Conservation (phyloP, 2,113 vertebrate species). For the Holacanthus passer region DNA sequence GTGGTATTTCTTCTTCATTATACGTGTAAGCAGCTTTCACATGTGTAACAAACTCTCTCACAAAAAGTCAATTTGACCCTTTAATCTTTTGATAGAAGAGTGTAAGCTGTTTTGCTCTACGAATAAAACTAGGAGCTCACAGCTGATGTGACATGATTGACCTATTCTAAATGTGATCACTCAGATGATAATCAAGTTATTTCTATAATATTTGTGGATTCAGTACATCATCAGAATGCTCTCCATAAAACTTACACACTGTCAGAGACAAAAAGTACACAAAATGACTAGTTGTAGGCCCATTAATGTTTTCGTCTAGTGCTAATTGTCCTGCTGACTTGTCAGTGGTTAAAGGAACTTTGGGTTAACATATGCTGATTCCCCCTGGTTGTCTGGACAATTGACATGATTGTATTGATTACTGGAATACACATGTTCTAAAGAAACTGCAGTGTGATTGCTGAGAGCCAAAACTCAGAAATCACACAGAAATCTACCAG, state of each 20-base stretch:
- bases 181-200: neutral
- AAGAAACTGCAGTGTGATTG: too few species aligned
- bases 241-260: neutral
- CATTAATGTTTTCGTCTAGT: neutral
- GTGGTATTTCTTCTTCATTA: neutral
- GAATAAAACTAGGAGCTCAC: neutral
- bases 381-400: neutral
- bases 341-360: constrained; percentile 5
- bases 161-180: too few species aligned
- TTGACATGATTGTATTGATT: too few species aligned
- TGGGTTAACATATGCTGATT: constrained; percentile 13
- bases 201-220: neutral
- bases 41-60: neutral
- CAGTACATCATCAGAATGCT: neutral
- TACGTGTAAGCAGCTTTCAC: constrained; percentile 10
- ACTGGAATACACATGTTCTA: too few species aligned
- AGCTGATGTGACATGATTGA: too few species aligned
- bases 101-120: neutral
- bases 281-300: neutral
- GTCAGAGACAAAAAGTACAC: neutral
- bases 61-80: neutral
- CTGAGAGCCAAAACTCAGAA: too few species aligned
- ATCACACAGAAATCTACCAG: too few species aligned
- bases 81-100: neutral
- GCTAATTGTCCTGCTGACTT: constrained; percentile 21